Evolutionary conservation across 2,797 vertebrate genomes (phyloP), one percentile per base, ranked within the genome.

Genomic region (Vespertilio murinus): DNA sequence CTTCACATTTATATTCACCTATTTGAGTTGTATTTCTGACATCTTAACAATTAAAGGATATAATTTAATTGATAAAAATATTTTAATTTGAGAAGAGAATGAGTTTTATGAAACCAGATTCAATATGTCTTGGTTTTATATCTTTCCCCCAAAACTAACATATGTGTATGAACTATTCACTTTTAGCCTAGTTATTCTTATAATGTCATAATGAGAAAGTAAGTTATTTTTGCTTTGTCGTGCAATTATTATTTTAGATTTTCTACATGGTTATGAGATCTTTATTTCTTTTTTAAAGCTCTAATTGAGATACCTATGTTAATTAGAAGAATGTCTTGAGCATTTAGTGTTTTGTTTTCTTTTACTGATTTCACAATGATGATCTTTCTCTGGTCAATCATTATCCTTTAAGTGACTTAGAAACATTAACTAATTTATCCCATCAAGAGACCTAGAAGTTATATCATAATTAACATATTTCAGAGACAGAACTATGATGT

Each of bases 351-450:
- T 93, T 70, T 74, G n/a, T 33, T 52, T 87, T 45, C 8, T 42
- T 42, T 42, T 82, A 10, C 28, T 69, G 78, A 67, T 90, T 42
- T 73, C 25, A 85, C 20, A 47, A 13, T 70, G 52, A 77, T 75
- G 35, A 74, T 71, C 49, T 91, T 82, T 64, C 59, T 93, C 82
- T 56, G 38, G 80, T 89, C 42, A 92, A 56, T 95, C 84, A 91
- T 94, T 90, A 91, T 82, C 40, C 18, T 49, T 73, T 56, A 85
- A 85, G 38, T 56, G 49, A 69, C 61, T 85, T 81, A 59, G 74
- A 95, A 92, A 92, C 38, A 93, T 84, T 93, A 91, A 96, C 86
- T 47, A 77, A 67, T 74, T 94, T 78, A 79, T 17, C n/a, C 35
- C 92, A 28, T 79, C 49, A 28, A 88, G 59, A 80, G 30, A 90